Evolutionary conservation across 2,888 invertebrate genomes (phyloP), one percentile per base, ranked within the genome.

Genomic region (Nudaria mundana): DNA sequence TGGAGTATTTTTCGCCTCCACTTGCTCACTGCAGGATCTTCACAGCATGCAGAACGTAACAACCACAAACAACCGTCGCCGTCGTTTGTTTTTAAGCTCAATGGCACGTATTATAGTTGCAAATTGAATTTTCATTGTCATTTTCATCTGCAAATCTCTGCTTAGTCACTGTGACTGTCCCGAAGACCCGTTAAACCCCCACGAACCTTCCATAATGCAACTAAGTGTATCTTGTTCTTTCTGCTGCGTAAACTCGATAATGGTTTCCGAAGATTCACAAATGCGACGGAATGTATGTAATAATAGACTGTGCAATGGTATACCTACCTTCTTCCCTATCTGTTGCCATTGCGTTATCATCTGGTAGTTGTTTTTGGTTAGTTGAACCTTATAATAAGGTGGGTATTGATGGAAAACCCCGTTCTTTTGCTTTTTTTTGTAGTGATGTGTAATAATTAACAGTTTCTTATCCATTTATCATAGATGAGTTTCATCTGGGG

Each of bases 341-440:
- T n/a, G 3, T 8, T n/a, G n/a, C n/a, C n/a, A n/a, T n/a, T 13
- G 22, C 6, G 5, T 31, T n/a, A 1, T 14, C 22, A 14, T 32
- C 32, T 8, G 24, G 32, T 23, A 14, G 24, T 5, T 23, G 24
- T n/a, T n/a, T n/a, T n/a, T 31, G 8, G 20, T 22, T 6, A 14
- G 12, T 26, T 35, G 20, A 5, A 40, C 30, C 30, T 30, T 40
- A 30, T 35, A 35, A 11, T 40, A 35, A 2, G 35, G 35, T 13
- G 40, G 40, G 14, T 30, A 40, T 30, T n/a, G 34, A 24, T 6
- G 32, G 32, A 22, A 30, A 40, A n/a, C 34, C 24, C 11, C 24
- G 10, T 24, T 24, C 24, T 24, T 40, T 40, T 34, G 10, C 30
- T 16, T 23, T 10, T 28, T n/a, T 16, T 18, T 30, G 30, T 7